Evolutionary conservation across 1,140 invertebrate species (phyloP).

Genomic region (Drosophila aff.): DNA sequence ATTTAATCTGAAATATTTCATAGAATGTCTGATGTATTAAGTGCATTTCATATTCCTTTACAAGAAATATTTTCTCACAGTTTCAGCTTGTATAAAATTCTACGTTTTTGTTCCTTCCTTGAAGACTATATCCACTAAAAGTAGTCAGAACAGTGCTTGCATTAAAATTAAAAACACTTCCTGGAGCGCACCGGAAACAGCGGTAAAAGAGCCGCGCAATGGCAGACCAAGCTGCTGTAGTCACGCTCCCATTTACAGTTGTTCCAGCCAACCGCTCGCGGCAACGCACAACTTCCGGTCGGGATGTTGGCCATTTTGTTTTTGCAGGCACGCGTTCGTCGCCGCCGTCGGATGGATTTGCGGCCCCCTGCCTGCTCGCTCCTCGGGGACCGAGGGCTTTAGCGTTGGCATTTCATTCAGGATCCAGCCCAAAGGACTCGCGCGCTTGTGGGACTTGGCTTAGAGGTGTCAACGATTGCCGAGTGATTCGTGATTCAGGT

Average conservation of each 20-base stretch:
- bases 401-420: slow-evolving; percentile 43
- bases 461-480: slow-evolving; percentile 78
- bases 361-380: slow-evolving; percentile 15
- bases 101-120: neutral
- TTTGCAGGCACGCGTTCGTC: slow-evolving; percentile 57
- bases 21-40: neutral
- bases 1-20: neutral
- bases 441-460: slow-evolving; percentile 50
- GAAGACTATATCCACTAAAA: slow-evolving; percentile 11
- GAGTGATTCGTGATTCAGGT: slow-evolving; percentile 59
- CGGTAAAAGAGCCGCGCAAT: slow-evolving; percentile 67
- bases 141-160: slow-evolving; percentile 51
- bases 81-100: neutral
- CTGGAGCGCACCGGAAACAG: slow-evolving; percentile 63
- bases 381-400: slow-evolving; percentile 50
- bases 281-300: slow-evolving; percentile 66
- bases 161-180: slow-evolving; percentile 81
- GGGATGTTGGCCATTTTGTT: slow-evolving; percentile 77
- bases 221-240: slow-evolving; percentile 30
- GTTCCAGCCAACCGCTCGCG: slow-evolving; percentile 42
- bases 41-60: neutral
- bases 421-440: slow-evolving; percentile 35
- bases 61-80: neutral
- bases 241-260: slow-evolving; percentile 46
- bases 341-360: slow-evolving; percentile 53